Evolutionary conservation across 2,888 invertebrate genomes (phyloP), one percentile per base, ranked within the genome.

Genomic region (Agrotis puta): DNA sequence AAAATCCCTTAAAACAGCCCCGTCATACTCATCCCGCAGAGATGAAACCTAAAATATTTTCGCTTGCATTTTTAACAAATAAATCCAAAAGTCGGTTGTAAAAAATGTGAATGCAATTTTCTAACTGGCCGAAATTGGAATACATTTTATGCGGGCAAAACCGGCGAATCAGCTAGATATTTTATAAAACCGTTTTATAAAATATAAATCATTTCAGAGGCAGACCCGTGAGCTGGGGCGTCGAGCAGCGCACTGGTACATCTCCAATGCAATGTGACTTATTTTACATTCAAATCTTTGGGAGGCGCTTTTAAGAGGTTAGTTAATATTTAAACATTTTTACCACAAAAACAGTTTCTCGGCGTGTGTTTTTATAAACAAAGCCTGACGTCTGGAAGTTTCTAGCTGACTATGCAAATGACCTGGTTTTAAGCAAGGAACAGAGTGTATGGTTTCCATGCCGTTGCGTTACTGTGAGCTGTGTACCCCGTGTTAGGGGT

Each of bases 401-500:
- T 9, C 56, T 56, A 27, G 13, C 50, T 58, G 51, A 63, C 58
- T 72, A 77, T 82, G 75, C 69, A 80, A 84, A 82, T 88, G 82
- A 84, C 85, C 82, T 64, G 85, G 76, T 83, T 83, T 84, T 70
- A 67, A 54, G 78, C 77, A 82, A 73, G 79, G 73, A 84, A 86
- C 64, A 65, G 57, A 72, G 64, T 69, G 70, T 77, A 81, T 79
- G 80, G 84, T 87, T 86, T 84, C 83, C 83, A 82, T 88, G 85
- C 81, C 84, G 82, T 83, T 79, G 77, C 83, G 78, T 82, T 78
- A 72, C 64, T 77, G 74, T 67, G 68, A 67, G 75, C 82, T 70
- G 69, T 81, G 64, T 53, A 81, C 84, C 82, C 72, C 69, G 76
- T 84, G 87, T 83, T 86, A 87, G 92, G 94, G 94, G 94, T 94